These are phyloP conservation scores for Todiramphus saurophagus DNA, from an alignment of 2,113 vertebrate genomes.

Conservation along the genomic window DNA sequence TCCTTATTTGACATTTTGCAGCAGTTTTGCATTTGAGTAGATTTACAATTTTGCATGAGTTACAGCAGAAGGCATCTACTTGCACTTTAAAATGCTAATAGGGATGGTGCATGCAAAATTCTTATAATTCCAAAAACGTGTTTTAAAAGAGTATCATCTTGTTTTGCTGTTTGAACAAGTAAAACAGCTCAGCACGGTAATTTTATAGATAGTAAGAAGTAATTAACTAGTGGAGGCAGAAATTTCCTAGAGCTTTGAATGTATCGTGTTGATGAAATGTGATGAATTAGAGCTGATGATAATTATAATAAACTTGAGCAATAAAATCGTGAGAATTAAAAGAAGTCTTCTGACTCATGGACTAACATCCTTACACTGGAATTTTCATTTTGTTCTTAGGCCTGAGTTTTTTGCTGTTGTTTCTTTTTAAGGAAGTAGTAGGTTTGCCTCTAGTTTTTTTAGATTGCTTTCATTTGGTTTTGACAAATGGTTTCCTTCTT, in stretches of 20 bases:
- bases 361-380: not conserved
- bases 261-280: not conserved
- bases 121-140: not conserved
- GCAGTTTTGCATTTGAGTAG: conserved; percentile 1
- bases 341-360: not conserved
- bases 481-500: not conserved
- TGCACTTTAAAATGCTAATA: conserved; percentile 30
- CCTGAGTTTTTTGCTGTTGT: not conserved
- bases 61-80: conserved; percentile 3
- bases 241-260: not conserved
- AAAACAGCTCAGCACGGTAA: not conserved
- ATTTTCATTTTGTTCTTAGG: conserved; percentile 5
- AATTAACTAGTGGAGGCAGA: not conserved
- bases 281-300: conserved; percentile 28
- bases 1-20: not conserved
- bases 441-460: not conserved
- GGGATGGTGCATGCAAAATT: not conserved
- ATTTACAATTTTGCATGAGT: conserved; percentile 38
- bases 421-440: not conserved
- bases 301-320: conserved; percentile 18
- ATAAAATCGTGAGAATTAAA: conserved; percentile 1
- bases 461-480: not conserved
- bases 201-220: not conserved
- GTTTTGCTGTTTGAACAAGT: not conserved
- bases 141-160: not conserved